phyloP scores from a whole-genome alignment of 2,888 invertebrate genomes.

The Sthenelais limicola region DNA sequence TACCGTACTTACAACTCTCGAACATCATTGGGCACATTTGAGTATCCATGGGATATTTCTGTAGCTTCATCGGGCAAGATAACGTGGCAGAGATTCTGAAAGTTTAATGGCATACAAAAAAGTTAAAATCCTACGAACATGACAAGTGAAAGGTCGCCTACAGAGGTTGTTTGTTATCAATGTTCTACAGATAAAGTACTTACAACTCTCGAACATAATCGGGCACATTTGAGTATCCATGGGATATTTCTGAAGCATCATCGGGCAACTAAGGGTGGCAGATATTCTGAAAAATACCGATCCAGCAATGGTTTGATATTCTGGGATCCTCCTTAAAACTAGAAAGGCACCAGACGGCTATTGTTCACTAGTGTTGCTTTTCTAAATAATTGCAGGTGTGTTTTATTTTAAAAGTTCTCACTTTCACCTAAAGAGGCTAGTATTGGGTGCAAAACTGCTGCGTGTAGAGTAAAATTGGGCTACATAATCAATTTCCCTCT shows the following conservation, averaged over 20 bases:
- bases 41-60: slow-evolving; percentile 65
- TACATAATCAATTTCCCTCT: no score
- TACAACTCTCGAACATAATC: slow-evolving; percentile 65
- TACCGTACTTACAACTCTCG: slow-evolving; percentile 64
- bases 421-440: no score
- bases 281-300: slow-evolving; percentile 55
- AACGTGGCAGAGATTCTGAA: slow-evolving; percentile 58
- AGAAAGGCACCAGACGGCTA: background rate
- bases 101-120: slow-evolving; percentile 37
- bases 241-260: slow-evolving; percentile 65
- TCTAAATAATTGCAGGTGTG: no score
- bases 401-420: no score
- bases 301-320: no score
- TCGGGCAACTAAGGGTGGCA: slow-evolving; percentile 60
- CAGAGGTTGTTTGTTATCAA: background rate
- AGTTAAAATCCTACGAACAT: slow-evolving; percentile 38
- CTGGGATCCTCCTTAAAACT: no score
- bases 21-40: slow-evolving; percentile 63
- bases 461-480: no score
- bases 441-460: no score
- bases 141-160: slow-evolving; percentile 18
- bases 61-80: slow-evolving; percentile 63
- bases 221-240: slow-evolving; percentile 63
- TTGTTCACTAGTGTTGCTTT: slow-evolving; percentile 17
- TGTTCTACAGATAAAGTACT: slow-evolving; percentile 50